These are phyloP conservation scores for Tichodroma muraria DNA, from an alignment of 2,113 vertebrate species.

Conservation along the genomic window DNA sequence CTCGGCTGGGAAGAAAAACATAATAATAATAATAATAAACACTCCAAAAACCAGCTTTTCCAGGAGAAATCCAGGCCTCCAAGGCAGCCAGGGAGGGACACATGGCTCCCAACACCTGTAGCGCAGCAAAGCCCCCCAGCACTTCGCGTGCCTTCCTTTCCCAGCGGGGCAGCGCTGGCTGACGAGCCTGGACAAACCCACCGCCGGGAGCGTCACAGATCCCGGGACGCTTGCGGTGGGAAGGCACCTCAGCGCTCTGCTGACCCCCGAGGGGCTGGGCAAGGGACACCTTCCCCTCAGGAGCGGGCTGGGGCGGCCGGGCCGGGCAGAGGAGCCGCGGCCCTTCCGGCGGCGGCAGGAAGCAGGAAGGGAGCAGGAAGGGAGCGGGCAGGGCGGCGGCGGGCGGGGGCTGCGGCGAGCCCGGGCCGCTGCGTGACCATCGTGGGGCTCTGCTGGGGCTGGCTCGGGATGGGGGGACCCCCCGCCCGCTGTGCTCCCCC, in stretches of 20 bases:
- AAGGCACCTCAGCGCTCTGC: rapidly evolving
- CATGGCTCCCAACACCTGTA: rapidly evolving
- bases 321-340: background rate
- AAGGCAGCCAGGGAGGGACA: background rate
- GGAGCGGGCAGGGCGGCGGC: too few species aligned
- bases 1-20: background rate
- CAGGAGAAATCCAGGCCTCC: background rate
- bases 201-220: rapidly evolving
- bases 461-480: too few species aligned
- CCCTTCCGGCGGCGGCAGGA: background rate
- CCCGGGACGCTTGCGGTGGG: rapidly evolving
- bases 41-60: background rate
- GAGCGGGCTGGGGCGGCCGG: rapidly evolving
- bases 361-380: background rate
- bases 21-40: background rate
- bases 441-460: rapidly evolving
- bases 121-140: too few species aligned
- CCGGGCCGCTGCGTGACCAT: rapidly evolving
- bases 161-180: rapidly evolving
- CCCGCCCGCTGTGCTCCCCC: background rate
- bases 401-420: too few species aligned
- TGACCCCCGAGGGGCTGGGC: background rate
- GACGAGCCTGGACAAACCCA: rapidly evolving
- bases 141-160: background rate
- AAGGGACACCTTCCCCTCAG: rapidly evolving